A percentile compares a stretch with the other conserved stretches of the same genome.
These are phyloP conservation scores for Reinhardtius hippoglossoides DNA, from an alignment of 2,113 vertebrate species.

Conservation along the genomic window DNA sequence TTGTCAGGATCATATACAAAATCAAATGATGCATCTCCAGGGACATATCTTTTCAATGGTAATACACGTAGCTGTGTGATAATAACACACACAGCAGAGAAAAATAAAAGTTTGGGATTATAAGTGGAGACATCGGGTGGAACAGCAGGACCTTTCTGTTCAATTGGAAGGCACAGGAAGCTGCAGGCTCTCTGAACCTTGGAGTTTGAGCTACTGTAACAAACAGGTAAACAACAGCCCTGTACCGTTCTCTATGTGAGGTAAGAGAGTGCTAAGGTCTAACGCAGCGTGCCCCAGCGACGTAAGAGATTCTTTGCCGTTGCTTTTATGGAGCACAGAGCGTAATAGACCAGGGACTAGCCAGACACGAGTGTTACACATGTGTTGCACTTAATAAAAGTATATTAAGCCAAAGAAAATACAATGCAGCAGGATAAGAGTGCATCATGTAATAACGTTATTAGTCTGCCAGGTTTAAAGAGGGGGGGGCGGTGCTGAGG, in stretches of 20 bases:
- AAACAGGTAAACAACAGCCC: conserved; percentile 12
- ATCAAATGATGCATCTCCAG: neutral
- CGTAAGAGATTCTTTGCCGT: conserved; percentile 32
- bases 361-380: conserved; percentile 40
- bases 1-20: neutral
- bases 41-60: neutral
- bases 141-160: neutral
- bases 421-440: conserved; percentile 42
- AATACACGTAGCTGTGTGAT: too few relatives aligned
- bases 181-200: neutral
- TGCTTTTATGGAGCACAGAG: conserved; percentile 50
- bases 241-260: conserved; percentile 23
- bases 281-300: conserved; percentile 25
- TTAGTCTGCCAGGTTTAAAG: conserved; percentile 46
- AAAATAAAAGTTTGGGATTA: too few relatives aligned
- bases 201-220: conserved; percentile 11
- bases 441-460: conserved; percentile 40
- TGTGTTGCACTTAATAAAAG: conserved; percentile 14
- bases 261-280: conserved; percentile 35
- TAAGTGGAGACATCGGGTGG: too few relatives aligned
- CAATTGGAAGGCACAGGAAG: conserved; percentile 10
- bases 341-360: conserved; percentile 37
- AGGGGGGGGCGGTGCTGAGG: conserved; percentile 12
- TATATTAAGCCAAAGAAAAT: conserved; percentile 42
- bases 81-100: too few relatives aligned